phyloP scores from a whole-genome alignment of 2,888 invertebrate species.

The Ctenicera cuprea region DNA sequence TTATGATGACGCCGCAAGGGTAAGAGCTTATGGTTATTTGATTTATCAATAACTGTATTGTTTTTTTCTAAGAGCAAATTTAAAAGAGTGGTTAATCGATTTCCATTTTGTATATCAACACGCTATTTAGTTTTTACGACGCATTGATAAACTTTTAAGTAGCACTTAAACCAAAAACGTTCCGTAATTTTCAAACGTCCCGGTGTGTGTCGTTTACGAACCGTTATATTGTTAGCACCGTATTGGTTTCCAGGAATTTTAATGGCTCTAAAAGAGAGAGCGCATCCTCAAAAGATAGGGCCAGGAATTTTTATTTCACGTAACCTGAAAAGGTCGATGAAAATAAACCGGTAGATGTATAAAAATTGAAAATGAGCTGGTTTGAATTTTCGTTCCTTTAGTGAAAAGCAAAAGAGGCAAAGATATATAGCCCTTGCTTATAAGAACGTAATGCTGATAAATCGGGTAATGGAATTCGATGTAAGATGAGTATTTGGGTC shows the following conservation, averaged over 20 bases:
- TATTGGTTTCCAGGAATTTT: slow-evolving; percentile 55
- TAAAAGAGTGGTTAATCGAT: slow-evolving; percentile 57
- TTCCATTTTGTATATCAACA: slow-evolving; percentile 57
- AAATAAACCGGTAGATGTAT: neutral
- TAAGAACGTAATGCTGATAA: slow-evolving; percentile 53
- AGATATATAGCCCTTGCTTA: slow-evolving; percentile 44
- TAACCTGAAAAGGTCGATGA: neutral
- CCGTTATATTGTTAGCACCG: slow-evolving; percentile 52
- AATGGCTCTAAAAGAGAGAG: slow-evolving; percentile 35
- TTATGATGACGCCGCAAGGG: neutral
- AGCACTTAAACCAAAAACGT: slow-evolving; percentile 59
- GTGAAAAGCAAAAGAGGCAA: slow-evolving; percentile 22
- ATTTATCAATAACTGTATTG: neutral
- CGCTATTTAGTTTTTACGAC: slow-evolving; percentile 55
- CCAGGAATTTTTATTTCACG: slow-evolving; percentile 23
- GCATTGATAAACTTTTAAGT: slow-evolving; percentile 57
- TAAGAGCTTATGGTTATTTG: slow-evolving; percentile 4
- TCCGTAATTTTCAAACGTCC: slow-evolving; percentile 56
- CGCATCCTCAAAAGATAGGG: slow-evolving; percentile 13
- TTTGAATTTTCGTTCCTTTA: slow-evolving; percentile 23
- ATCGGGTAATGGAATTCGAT: slow-evolving; percentile 51
- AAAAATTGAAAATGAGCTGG: slow-evolving; percentile 21
- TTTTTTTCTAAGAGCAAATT: slow-evolving; percentile 40
- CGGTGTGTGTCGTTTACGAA: slow-evolving; percentile 52
- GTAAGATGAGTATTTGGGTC: slow-evolving; percentile 50